Evolutionary conservation across 2,888 invertebrate genomes (phyloP).

Genomic region (Drosophila pseudotakahashii): DNA sequence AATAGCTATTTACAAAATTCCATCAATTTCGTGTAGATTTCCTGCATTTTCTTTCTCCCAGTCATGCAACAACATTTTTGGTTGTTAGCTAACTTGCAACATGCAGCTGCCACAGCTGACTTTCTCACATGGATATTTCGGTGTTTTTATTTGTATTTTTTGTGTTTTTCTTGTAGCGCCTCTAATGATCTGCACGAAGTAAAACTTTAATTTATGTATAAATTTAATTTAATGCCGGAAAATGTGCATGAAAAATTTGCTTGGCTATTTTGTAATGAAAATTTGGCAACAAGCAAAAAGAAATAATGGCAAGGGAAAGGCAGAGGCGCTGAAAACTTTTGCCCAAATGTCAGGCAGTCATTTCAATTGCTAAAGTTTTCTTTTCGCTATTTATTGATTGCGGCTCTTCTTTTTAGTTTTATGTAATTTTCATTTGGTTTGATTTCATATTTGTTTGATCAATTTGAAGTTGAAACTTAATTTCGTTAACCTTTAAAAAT

Average conservation of each 20-base stretch:
- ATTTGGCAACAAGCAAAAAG: conserved; percentile 23
- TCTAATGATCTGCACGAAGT: conserved; percentile 80
- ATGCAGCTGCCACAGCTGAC: conserved; percentile 65
- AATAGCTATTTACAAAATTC: conserved; percentile 25
- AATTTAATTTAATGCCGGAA: conserved; percentile 79
- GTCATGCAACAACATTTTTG: conserved; percentile 61
- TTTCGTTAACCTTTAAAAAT: neutral
- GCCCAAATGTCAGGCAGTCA: conserved; percentile 60
- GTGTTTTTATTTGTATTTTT: conserved; percentile 25
- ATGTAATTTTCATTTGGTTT: conserved; percentile 16
- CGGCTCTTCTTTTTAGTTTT: conserved; percentile 10
- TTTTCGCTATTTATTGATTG: conserved; percentile 11
- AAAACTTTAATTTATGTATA: conserved; percentile 80
- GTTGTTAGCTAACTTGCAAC: conserved; percentile 40
- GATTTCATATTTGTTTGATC: conserved; percentile 55
- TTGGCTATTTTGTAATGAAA: conserved; percentile 57
- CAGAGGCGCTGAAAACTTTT: conserved; percentile 24
- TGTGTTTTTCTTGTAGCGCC: conserved; percentile 26
- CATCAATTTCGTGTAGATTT: conserved; percentile 23
- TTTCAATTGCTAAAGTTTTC: conserved; percentile 20
- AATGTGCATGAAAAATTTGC: conserved; percentile 63
- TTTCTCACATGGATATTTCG: conserved; percentile 48
- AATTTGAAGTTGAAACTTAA: too few relatives aligned
- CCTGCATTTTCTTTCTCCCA: conserved; percentile 51
- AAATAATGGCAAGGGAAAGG: conserved; percentile 24